Percentiles rank a stretch among this genome's conserved stretches.
phyloP scores from a whole-genome alignment of 2,888 invertebrate species.

The Lithodes maja region DNA sequence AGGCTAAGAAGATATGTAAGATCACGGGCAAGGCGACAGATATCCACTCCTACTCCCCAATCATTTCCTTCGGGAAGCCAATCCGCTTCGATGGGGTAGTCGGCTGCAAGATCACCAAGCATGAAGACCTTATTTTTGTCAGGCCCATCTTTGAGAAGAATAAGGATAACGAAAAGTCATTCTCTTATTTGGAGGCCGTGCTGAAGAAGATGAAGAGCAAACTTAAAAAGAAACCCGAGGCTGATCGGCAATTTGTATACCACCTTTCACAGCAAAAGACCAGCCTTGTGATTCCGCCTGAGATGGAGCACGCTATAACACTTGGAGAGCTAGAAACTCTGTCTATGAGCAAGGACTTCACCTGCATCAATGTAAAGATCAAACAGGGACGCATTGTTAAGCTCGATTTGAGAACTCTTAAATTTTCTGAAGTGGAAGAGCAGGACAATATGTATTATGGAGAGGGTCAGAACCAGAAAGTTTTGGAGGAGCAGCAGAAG shows the following conservation, averaged over 20 bases:
- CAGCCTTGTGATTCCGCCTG: conserved; percentile 62
- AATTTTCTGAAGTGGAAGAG: conserved; percentile 42
- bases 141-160: conserved; percentile 52
- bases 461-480: conserved; percentile 66
- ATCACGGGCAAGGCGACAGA: conserved; percentile 81
- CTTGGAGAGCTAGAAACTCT: conserved; percentile 68
- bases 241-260: conserved; percentile 57
- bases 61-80: conserved; percentile 71
- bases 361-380: conserved; percentile 62
- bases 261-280: conserved; percentile 59
- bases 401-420: conserved; percentile 48
- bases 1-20: conserved; percentile 82
- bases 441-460: conserved; percentile 64
- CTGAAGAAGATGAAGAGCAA: conserved; percentile 63
- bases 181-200: conserved; percentile 55
- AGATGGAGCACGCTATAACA: conserved; percentile 69
- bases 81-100: conserved; percentile 61
- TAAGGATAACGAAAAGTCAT: conserved; percentile 66
- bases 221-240: conserved; percentile 50
- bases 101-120: conserved; percentile 65
- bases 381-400: conserved; percentile 67
- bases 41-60: conserved; percentile 72
- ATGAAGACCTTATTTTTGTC: conserved; percentile 54
- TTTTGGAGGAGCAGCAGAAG: conserved; percentile 66
- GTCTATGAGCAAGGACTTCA: conserved; percentile 67